Evolutionary conservation across 1,140 invertebrate species (phyloP).

Genomic region (Drosophila setifemur): DNA sequence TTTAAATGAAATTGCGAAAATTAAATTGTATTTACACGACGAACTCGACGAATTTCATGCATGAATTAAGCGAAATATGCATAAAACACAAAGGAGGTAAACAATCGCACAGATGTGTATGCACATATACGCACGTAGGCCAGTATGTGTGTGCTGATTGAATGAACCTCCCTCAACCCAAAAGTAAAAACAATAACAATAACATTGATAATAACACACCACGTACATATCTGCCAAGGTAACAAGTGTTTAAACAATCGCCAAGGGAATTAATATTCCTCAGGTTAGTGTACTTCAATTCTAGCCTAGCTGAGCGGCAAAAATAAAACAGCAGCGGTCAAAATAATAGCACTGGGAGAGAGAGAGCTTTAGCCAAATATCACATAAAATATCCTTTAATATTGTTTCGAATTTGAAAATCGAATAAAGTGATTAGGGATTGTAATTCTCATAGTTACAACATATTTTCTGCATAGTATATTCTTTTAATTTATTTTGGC

Average conservation of each 20-base stretch:
- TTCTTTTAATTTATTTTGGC: no score
- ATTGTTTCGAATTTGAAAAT: no score
- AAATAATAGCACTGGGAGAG: slow-evolving; percentile 22
- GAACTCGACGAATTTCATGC: slow-evolving; percentile 16
- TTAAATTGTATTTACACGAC: slow-evolving; percentile 65
- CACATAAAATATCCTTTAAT: no score
- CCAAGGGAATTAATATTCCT: slow-evolving; percentile 51
- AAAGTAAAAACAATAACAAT: slow-evolving; percentile 18
- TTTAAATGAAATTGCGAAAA: slow-evolving; percentile 61
- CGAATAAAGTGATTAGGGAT: no score
- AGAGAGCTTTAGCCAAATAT: background rate
- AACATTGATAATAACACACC: slow-evolving; percentile 40
- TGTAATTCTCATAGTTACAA: no score
- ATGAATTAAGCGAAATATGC: slow-evolving; percentile 28
- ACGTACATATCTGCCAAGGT: slow-evolving; percentile 53
- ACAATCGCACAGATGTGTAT: slow-evolving; percentile 7
- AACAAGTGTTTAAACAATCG: slow-evolving; percentile 72
- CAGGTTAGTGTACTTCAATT: slow-evolving; percentile 44
- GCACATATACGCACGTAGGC: slow-evolving; percentile 1
- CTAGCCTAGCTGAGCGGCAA: slow-evolving; percentile 21
- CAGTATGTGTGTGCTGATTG: slow-evolving; percentile 39
- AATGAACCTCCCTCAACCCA: slow-evolving; percentile 77
- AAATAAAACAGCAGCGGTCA: slow-evolving; percentile 11
- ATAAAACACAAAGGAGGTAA: slow-evolving; percentile 49
- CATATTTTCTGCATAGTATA: no score